A percentile compares a stretch with the other conserved stretches of the same genome.
Conservation (phyloP, 2,888 invertebrate genomes). For the Ennomos erosarius region DNA sequence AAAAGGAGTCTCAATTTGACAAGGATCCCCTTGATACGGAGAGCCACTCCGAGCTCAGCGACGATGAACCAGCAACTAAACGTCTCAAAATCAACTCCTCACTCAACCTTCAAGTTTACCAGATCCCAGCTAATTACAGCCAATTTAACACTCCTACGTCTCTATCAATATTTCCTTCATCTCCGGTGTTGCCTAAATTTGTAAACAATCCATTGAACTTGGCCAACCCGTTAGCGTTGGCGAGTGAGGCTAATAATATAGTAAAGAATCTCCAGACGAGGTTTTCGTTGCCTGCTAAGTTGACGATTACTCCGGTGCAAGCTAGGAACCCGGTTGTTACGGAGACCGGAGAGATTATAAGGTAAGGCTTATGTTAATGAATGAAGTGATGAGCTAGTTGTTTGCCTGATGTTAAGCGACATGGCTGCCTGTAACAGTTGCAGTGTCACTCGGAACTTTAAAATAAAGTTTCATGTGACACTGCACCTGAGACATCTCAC, state of each 20-base stretch:
- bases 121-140: slow-evolving; percentile 67
- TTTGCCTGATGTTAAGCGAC: too few species aligned
- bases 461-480: too few species aligned
- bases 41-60: slow-evolving; percentile 66
- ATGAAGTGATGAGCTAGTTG: too few species aligned
- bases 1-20: slow-evolving; percentile 62
- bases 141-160: slow-evolving; percentile 62
- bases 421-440: too few species aligned
- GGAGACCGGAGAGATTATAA: slow-evolving; percentile 62
- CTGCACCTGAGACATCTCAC: too few species aligned
- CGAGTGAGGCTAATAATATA: slow-evolving; percentile 61
- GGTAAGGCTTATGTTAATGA: slow-evolving; percentile 45
- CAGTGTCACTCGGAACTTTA: too few species aligned
- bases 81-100: slow-evolving; percentile 66
- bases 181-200: slow-evolving; percentile 67
- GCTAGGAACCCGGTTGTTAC: slow-evolving; percentile 44
- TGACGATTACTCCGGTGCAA: slow-evolving; percentile 70
- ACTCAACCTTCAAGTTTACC: slow-evolving; percentile 74
- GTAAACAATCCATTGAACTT: slow-evolving; percentile 77
- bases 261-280: slow-evolving; percentile 67
- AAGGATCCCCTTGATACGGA: slow-evolving; percentile 61
- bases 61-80: slow-evolving; percentile 71
- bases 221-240: slow-evolving; percentile 70
- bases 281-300: slow-evolving; percentile 70
- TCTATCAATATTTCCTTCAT: slow-evolving; percentile 65